These are phyloP conservation scores for Drosophila ogumai DNA, from an alignment of 1,140 invertebrate genomes.

Conservation along the genomic window DNA sequence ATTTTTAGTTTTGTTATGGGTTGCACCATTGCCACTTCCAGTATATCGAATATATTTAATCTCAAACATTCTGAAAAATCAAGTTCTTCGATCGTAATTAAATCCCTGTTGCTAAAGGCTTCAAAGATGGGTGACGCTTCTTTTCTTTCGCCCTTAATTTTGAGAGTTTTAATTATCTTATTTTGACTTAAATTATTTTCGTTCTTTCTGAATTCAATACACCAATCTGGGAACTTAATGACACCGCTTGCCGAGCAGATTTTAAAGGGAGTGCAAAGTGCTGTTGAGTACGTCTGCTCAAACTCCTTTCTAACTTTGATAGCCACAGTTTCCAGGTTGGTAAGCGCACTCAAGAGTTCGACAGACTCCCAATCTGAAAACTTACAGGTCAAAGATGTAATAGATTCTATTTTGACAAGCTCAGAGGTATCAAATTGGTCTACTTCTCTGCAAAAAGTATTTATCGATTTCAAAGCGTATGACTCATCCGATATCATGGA, in stretches of 20 bases:
- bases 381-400: neutral
- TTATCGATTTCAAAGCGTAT: neutral
- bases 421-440: neutral
- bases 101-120: neutral
- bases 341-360: neutral
- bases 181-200: neutral
- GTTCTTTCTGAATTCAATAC: neutral
- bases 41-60: neutral
- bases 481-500: neutral
- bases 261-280: neutral
- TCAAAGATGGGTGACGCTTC: neutral
- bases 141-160: neutral
- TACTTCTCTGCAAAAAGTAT: neutral
- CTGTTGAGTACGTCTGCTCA: neutral
- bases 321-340: neutral
- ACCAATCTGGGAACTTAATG: accelerated
- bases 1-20: neutral
- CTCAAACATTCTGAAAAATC: neutral
- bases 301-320: accelerated
- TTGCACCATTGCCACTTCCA: neutral
- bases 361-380: neutral
- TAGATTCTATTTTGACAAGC: neutral
- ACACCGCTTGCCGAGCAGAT: neutral
- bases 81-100: neutral
- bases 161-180: neutral